Evolutionary conservation across 2,888 invertebrate species (phyloP), one percentile per base, ranked within the genome.

Genomic region (Dysmachus trigonus): DNA sequence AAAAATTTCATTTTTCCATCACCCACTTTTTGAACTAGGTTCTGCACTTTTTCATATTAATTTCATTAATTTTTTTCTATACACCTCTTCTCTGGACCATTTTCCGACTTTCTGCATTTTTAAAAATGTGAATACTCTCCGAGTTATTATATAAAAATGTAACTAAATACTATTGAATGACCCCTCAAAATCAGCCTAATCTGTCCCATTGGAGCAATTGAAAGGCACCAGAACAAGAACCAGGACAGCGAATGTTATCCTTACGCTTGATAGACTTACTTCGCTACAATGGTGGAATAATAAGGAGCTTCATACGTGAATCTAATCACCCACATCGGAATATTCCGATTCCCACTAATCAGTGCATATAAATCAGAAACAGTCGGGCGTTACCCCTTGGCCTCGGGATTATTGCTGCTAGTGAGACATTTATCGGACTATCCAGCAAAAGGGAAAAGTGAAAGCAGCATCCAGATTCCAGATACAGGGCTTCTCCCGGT

Each of bases 331-430:
- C 73, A 41, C 41, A 47, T 47, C 41, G 15, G 47, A 51, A 72
- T 84, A 84, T 84, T 84, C 73, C 33, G 71, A 84, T 84, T 41
- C 31, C 41, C 35, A 84, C 72, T 84, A 84, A 84, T 84, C 84
- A 84, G 84, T 84, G 84, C 73, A 84, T 31, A 84, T 84, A 84
- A 84, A 84, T 84, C 84, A 84, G 35, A 82, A 82, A 82, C 62
- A 82, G 27, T 71, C 82, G 35, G 71, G 31, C 31, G 53, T 41
- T 47, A 18, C 41, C 84, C 84, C 72, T 72, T 47, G 31, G 38
- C 72, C 84, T 2, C 73, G 13, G 84, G 72, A 47, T 84, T 84
- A 84, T 84, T 84, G 38, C 38, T 35, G 41, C 15, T 27, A 41
- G 72, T 30, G 71, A 72, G 73, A 79, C 41, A 84, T 84, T 72